phyloP scores from a whole-genome alignment of 2,797 vertebrate species.

The Salmo trutta region DNA sequence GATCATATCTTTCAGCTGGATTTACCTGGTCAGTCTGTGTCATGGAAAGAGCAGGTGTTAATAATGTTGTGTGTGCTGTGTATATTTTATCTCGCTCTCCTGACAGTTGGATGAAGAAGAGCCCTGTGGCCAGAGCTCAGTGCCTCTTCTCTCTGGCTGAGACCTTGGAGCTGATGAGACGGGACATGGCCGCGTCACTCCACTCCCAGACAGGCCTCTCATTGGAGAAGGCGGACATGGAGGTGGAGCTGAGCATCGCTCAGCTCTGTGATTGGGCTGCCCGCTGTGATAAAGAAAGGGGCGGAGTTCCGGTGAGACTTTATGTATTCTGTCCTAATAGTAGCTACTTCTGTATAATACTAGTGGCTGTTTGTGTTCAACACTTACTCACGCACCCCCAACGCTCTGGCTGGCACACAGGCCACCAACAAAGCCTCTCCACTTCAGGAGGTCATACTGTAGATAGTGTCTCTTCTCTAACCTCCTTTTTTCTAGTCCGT shows the following conservation, averaged over 20 bases:
- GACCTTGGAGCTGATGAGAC: slow-evolving; percentile 71
- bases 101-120: slow-evolving; percentile 80
- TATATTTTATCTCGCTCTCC: neutral
- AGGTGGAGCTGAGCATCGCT: slow-evolving; percentile 79
- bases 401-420: too few relatives aligned
- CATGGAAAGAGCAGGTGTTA: too few relatives aligned
- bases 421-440: too few relatives aligned
- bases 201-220: slow-evolving; percentile 63
- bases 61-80: too few relatives aligned
- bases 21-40: too few relatives aligned
- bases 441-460: too few relatives aligned
- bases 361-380: too few relatives aligned
- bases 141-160: slow-evolving; percentile 77
- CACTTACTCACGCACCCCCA: too few relatives aligned
- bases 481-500: slow-evolving; percentile 51
- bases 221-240: slow-evolving; percentile 62
- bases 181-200: slow-evolving; percentile 66
- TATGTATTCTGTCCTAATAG: neutral
- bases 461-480: neutral
- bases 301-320: slow-evolving; percentile 74
- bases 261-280: slow-evolving; percentile 82
- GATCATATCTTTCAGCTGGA: too few relatives aligned
- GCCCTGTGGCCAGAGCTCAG: slow-evolving; percentile 74
- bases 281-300: slow-evolving; percentile 77
- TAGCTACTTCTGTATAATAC: neutral